phyloP scores from a whole-genome alignment of 2,888 invertebrate genomes.

The Stegana nigrithorax region DNA sequence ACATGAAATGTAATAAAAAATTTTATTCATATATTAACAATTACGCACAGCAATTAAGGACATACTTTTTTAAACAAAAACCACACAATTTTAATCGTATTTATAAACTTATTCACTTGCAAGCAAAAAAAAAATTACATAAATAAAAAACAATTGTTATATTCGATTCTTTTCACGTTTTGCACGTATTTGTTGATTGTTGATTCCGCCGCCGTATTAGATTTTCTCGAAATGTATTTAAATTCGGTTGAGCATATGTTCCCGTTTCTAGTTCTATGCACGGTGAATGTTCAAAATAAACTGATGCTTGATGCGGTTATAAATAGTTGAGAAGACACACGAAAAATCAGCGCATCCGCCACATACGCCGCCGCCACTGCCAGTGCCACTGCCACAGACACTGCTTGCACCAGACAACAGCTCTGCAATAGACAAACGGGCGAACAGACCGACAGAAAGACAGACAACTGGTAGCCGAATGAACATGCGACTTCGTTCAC shows the following conservation, averaged over 20 bases:
- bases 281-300: slow-evolving; percentile 54
- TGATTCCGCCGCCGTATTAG: neutral
- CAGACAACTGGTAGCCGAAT: too few species aligned
- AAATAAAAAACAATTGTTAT: too few species aligned
- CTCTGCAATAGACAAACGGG: neutral
- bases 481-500: too few species aligned
- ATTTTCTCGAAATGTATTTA: neutral
- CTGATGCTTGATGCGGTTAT: slow-evolving; percentile 50
- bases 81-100: too few species aligned
- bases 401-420: neutral
- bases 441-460: neutral
- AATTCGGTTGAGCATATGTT: neutral
- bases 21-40: too few species aligned
- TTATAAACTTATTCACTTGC: too few species aligned
- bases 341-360: slow-evolving; percentile 14
- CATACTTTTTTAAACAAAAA: too few species aligned
- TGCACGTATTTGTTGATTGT: too few species aligned
- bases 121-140: too few species aligned
- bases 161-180: neutral
- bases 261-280: slow-evolving; percentile 33
- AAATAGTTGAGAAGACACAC: slow-evolving; percentile 46
- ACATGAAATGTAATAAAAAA: too few species aligned
- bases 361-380: slow-evolving; percentile 7
- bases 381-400: slow-evolving; percentile 1
- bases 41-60: too few species aligned